Base-by-base conservation (phyloP, 2,888 invertebrate species). In the Diogma glabrata region DNA sequence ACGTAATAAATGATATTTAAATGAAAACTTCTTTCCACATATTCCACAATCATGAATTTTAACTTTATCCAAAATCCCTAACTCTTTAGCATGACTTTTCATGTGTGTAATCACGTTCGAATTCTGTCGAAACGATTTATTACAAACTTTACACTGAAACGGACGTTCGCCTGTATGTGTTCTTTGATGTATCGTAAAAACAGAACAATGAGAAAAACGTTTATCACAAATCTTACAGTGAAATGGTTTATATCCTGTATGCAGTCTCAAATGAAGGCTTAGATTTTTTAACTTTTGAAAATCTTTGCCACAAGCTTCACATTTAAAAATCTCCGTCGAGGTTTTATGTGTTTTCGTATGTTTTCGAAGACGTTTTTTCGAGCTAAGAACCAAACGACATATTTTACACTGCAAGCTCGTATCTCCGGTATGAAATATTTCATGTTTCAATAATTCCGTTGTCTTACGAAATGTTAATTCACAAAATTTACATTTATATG, bases 151-250 rank as follows among this genome's bases (percentile, higher is more conserved):
- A 47, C 63, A 63, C 22, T 56, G 73, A 57, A 70, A 75, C 0
- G 77, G 76, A 5, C 75, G 65, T 55, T 77, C 76, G 0, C 75
- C 75, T 0, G 75, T 75, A 49, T 77, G 76, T 0, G 73, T 74
- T 2, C 75, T 60, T 22, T 75, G 61, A 52, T 66, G 65, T 55
- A 73, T 74, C 51, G 70, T 74, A 12, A 74, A 56, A 0, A 26
- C 47, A 28, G 26, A 26, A 26, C 47, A 26, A 10, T 47, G 47
- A 10, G 47, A 47, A 26, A 47, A 47, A 12, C 26, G 26, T 47
- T 47, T 47, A 6, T 28, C 47, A 28, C 47, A 47, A 17, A 47
- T 47, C 28, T 47, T 17, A 30, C 47, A 47, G 28, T 47, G 47
- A 8, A 47, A 47, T 4, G 47, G 47, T 28, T 47, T 47, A 10